Conservation (phyloP, 2,797 vertebrate genomes). For the Neomorphus geoffroyi region DNA sequence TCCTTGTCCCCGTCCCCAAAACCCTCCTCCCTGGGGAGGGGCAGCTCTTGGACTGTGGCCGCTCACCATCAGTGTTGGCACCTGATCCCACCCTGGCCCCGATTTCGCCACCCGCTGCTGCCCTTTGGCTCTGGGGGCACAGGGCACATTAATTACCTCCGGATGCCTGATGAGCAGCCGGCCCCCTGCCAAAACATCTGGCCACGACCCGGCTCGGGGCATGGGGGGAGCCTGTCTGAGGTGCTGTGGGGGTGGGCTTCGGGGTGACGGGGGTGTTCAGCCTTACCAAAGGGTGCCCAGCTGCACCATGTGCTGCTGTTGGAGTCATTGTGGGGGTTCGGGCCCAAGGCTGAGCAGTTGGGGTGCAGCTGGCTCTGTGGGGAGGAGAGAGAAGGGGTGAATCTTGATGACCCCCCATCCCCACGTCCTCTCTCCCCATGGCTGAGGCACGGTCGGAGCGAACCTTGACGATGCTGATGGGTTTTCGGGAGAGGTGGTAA, state of each 20-base stretch:
- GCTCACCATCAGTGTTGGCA: accelerated
- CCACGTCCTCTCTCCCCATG: background rate
- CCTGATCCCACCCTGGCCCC: background rate
- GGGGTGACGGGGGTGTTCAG: background rate
- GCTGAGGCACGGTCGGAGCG: background rate
- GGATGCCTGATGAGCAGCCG: background rate
- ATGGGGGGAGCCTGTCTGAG: accelerated
- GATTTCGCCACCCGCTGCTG: background rate
- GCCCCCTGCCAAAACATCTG: background rate
- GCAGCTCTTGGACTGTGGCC: accelerated
- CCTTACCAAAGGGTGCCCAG: constrained; percentile 95
- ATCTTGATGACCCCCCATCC: background rate
- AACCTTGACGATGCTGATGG: constrained; percentile 98
- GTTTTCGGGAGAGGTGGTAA: constrained; percentile 96
- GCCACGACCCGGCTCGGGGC: background rate
- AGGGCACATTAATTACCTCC: constrained; percentile 19
- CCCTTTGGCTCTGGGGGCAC: background rate
- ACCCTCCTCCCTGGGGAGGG: background rate
- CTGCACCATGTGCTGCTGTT: constrained; percentile 90
- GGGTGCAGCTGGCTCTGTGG: constrained; percentile 89
- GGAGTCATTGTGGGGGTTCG: constrained; percentile 77
- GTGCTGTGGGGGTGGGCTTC: accelerated
- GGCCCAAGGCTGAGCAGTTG: constrained; percentile 84
- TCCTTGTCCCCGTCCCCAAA: background rate
- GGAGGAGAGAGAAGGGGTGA: background rate